Evolutionary conservation across 2,113 vertebrate genomes (phyloP).

Genomic region (Tragelaphus imberbis): DNA sequence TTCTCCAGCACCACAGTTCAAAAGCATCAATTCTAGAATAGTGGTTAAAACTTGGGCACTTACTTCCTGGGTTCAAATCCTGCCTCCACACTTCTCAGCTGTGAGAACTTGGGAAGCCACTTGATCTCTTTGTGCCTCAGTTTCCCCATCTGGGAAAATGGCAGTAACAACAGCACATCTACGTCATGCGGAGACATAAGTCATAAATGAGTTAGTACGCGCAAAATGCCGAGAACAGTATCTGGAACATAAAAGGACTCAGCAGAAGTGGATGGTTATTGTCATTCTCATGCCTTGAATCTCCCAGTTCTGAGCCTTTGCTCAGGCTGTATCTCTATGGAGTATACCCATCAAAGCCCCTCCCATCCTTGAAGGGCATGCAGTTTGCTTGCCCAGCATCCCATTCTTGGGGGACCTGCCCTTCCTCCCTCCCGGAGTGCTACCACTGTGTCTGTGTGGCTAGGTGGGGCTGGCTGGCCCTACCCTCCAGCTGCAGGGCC

Average conservation of each 20-base stretch:
- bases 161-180: background rate
- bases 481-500: background rate
- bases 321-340: background rate
- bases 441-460: no score
- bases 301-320: background rate
- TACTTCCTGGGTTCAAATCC: background rate
- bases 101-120: background rate
- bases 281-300: background rate
- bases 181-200: background rate
- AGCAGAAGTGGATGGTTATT: no score
- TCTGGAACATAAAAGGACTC: background rate
- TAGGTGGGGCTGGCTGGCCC: background rate
- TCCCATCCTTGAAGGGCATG: background rate
- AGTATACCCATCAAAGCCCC: background rate
- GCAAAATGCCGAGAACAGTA: background rate
- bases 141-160: background rate
- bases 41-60: background rate
- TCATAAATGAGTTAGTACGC: background rate
- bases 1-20: background rate
- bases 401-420: background rate
- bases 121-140: background rate
- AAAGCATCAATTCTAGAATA: background rate
- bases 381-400: background rate
- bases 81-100: background rate
- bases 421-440: background rate